Evolutionary conservation across 2,888 invertebrate species (phyloP).

Genomic region (Scelioninae gen. 2): DNA sequence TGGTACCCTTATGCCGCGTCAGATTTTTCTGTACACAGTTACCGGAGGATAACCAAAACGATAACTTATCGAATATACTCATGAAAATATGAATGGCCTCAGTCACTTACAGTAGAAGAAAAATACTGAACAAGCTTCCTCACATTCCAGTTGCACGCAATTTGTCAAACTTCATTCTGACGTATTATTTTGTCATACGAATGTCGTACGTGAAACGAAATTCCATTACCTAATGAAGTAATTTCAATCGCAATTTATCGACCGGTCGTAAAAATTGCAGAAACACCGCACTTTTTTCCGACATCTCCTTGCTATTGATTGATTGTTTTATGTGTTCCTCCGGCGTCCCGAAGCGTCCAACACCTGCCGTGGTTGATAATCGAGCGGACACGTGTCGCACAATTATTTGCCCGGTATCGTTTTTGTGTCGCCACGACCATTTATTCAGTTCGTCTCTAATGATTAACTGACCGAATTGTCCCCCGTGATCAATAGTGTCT

Average conservation of each 20-base stretch:
- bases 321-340: slow-evolving; percentile 22
- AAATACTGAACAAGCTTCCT: too few species aligned
- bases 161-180: too few species aligned
- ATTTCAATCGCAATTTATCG: slow-evolving; percentile 11
- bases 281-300: neutral
- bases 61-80: too few species aligned
- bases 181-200: too few species aligned
- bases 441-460: slow-evolving; percentile 32
- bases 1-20: too few species aligned
- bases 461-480: slow-evolving; percentile 45
- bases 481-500: slow-evolving; percentile 42
- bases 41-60: too few species aligned
- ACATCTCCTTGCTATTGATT: slow-evolving; percentile 33
- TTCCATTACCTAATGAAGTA: slow-evolving; percentile 24
- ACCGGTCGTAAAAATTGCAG: slow-evolving; percentile 12
- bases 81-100: too few species aligned
- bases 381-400: slow-evolving; percentile 42
- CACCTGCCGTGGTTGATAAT: slow-evolving; percentile 36
- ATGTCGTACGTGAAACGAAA: too few species aligned
- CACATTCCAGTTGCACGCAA: too few species aligned
- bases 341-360: slow-evolving; percentile 4
- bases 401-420: slow-evolving; percentile 41
- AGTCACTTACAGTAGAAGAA: too few species aligned
- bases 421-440: slow-evolving; percentile 29
- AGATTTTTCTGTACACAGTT: too few species aligned